A percentile compares a stretch with the other conserved stretches of the same genome.
Conservation (phyloP, 1,140 invertebrate species). For the Heliconius hewitsoni region DNA sequence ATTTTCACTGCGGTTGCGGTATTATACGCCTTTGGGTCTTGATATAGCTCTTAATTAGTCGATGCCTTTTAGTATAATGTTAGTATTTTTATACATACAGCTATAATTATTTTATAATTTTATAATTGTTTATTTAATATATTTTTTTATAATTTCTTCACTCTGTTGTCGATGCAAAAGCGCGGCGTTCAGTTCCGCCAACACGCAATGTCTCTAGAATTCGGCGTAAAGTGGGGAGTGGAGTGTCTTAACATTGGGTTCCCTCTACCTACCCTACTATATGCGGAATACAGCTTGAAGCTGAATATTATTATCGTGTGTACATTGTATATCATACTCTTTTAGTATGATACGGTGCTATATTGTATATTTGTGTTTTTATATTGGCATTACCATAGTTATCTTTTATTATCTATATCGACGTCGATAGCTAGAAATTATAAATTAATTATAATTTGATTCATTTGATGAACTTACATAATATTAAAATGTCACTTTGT, state of each 20-base stretch:
- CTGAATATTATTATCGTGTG: too few relatives aligned
- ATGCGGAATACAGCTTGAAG: too few relatives aligned
- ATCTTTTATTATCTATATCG: conserved; percentile 43
- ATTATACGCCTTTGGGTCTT: conserved; percentile 28
- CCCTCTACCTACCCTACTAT: too few relatives aligned
- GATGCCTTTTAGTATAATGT: conserved; percentile 14
- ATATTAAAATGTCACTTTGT: conserved; percentile 3
- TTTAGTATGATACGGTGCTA: too few relatives aligned
- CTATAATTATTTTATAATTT: neutral
- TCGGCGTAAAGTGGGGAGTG: too few relatives aligned
- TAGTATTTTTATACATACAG: neutral
- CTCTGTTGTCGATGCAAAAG: too few relatives aligned
- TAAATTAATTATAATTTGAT: conserved; percentile 20
- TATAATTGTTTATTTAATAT: too few relatives aligned
- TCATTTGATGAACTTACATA: neutral
- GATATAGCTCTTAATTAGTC: conserved; percentile 30
- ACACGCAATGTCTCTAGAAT: too few relatives aligned
- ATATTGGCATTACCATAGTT: neutral
- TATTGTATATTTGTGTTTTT: neutral
- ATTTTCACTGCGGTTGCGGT: conserved; percentile 29
- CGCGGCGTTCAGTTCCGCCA: too few relatives aligned
- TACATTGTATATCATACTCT: too few relatives aligned
- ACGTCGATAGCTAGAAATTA: conserved; percentile 27
- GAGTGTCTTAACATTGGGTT: too few relatives aligned
- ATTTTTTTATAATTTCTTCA: too few relatives aligned